A percentile compares a stretch with the other conserved stretches of the same genome.
These are phyloP conservation scores for Agriotes lineatus DNA, from an alignment of 2,888 invertebrate species.

Conservation along the genomic window DNA sequence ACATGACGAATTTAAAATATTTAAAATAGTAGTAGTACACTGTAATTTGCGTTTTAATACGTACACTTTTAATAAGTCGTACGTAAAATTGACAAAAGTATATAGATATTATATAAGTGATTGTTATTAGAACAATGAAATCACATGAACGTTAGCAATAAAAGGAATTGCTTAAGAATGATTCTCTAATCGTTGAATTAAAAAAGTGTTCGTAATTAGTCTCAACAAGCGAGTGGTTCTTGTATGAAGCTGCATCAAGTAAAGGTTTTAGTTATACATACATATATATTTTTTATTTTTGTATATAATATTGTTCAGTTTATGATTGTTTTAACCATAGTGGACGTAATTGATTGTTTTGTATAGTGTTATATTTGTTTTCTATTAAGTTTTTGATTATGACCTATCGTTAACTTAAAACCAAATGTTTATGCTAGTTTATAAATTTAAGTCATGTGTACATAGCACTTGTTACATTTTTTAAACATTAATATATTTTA, in stretches of 20 bases:
- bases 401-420: constrained; percentile 50
- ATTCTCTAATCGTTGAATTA: too few relatives aligned
- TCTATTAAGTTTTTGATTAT: constrained; percentile 52
- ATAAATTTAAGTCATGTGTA: constrained; percentile 35
- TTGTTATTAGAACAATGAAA: too few relatives aligned
- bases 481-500: constrained; percentile 39
- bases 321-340: constrained; percentile 13
- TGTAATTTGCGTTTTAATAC: too few relatives aligned
- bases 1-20: too few relatives aligned
- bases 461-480: constrained; percentile 39
- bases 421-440: constrained; percentile 49
- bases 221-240: background rate
- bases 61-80: too few relatives aligned
- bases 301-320: background rate
- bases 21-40: too few relatives aligned
- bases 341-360: constrained; percentile 32
- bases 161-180: too few relatives aligned
- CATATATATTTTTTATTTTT: constrained; percentile 11
- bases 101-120: too few relatives aligned
- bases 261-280: background rate
- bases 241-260: constrained; percentile 9
- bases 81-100: too few relatives aligned
- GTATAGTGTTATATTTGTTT: constrained; percentile 48
- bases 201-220: too few relatives aligned
- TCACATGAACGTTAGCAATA: too few relatives aligned